These are phyloP conservation scores for Ailuropoda melanoleuca DNA, from an alignment of 2,113 vertebrate species.

Conservation along the genomic window DNA sequence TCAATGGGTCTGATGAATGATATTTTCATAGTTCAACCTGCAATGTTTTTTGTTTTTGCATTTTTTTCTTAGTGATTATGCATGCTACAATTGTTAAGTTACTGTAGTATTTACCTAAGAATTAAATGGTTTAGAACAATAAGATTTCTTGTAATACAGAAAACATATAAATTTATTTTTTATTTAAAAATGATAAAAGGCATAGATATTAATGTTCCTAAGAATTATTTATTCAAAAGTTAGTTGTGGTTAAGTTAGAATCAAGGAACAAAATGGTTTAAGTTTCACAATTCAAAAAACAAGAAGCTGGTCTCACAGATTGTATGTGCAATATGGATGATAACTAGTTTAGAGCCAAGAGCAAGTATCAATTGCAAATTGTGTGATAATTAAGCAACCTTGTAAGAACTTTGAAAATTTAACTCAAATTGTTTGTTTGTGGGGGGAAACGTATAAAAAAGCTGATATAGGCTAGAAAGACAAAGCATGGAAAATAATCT, in stretches of 20 bases:
- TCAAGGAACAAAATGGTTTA: neutral
- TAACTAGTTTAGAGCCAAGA: neutral
- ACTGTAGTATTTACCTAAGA: neutral
- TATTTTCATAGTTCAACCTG: neutral
- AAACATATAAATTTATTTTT: neutral
- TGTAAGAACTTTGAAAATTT: neutral
- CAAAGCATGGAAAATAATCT: neutral
- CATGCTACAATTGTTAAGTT: neutral
- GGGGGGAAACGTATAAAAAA: neutral
- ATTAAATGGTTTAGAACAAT: neutral
- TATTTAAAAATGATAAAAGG: neutral
- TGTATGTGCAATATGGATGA: neutral
- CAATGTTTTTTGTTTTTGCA: neutral
- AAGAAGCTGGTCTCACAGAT: neutral
- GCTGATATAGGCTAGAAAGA: neutral
- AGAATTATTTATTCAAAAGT: neutral
- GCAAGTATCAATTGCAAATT: neutral
- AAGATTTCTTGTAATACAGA: neutral
- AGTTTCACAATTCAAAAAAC: neutral
- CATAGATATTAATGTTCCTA: neutral
- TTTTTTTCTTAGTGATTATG: neutral
- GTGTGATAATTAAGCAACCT: neutral
- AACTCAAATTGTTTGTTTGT: neutral
- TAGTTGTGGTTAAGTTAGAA: neutral
- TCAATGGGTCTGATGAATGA: neutral